Evolutionary conservation across 2,113 vertebrate genomes (phyloP).

Genomic region (Acrocephalus kingi): DNA sequence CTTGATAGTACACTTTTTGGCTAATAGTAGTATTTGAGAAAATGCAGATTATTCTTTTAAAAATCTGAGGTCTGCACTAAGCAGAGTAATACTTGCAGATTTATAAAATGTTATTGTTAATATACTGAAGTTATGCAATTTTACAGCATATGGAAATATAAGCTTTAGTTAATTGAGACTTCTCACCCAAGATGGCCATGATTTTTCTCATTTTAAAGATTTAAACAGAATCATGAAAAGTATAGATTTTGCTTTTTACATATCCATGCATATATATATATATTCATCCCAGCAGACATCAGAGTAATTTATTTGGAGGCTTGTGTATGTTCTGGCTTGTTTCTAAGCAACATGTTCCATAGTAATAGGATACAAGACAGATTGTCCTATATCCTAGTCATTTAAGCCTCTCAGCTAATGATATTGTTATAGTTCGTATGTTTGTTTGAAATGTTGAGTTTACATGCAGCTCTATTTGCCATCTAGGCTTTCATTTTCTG

Average conservation of each 20-base stretch:
- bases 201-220: neutral
- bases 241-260: neutral
- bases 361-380: neutral
- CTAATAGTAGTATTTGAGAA: neutral
- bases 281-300: neutral
- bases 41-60: neutral
- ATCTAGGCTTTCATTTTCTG: neutral
- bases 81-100: neutral
- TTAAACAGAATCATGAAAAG: neutral
- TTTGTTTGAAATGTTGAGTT: neutral
- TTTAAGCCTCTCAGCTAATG: neutral
- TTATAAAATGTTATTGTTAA: neutral
- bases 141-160: neutral
- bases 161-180: neutral
- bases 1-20: neutral
- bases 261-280: neutral
- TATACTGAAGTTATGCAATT: neutral
- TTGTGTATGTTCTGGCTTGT: conserved; percentile 18
- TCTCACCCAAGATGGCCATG: neutral
- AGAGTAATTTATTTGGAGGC: neutral
- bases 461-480: neutral
- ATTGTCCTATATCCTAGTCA: neutral
- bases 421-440: neutral
- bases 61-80: neutral
- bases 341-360: conserved; percentile 45